Base-by-base conservation (phyloP, 2,113 vertebrate species). In the Oceanites oceanicus region DNA sequence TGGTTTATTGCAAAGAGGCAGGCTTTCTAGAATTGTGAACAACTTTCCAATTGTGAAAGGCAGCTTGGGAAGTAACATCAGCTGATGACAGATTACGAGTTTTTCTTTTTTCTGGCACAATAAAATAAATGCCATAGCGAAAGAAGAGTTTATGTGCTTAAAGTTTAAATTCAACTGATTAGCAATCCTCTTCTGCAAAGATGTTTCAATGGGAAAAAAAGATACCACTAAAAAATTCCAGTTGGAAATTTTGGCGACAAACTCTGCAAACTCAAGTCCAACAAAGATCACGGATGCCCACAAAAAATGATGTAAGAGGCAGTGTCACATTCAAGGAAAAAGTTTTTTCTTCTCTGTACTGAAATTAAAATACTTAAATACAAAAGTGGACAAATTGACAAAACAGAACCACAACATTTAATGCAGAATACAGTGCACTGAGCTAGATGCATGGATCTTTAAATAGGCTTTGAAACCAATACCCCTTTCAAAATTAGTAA, bases 301-400 rank as follows among this genome's bases (percentile, higher is more conserved):
- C 78, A 90, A 75, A 92, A 94, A 95, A 76, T 44, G 13, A 88
- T 74, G 85, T 77, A 67, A 88, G 78, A 95, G 85, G 85, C 94
- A 96, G 86, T 84, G 90, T 94, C 97, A 97, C 83, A 94, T 95
- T 98, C 94, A 94, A 97, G 96, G 92, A 97, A 97, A 94, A 96
- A 92, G 70, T 68, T 93, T 77, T 97, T 94, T 86, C 94, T 70
- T 92, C 74, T 98, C 82, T 97, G 97, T 97, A 98, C 95, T 98
- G 98, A 98, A 98, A 98, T 98, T 96, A 98, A 98, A 98, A 98
- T 97, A 98, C 88, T 98, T 98, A 98, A 98, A 98, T 98, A 98
- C 97, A 98, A 96, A 96, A 98, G 97, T 97, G 98, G 95, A 98
- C 97, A 98, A 96, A 97, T 10, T 96, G 97, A 98, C 95, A 97